Evolutionary conservation across 2,888 invertebrate species (phyloP), one percentile per base, ranked within the genome.

Genomic region (Drosophila sordidapex): DNA sequence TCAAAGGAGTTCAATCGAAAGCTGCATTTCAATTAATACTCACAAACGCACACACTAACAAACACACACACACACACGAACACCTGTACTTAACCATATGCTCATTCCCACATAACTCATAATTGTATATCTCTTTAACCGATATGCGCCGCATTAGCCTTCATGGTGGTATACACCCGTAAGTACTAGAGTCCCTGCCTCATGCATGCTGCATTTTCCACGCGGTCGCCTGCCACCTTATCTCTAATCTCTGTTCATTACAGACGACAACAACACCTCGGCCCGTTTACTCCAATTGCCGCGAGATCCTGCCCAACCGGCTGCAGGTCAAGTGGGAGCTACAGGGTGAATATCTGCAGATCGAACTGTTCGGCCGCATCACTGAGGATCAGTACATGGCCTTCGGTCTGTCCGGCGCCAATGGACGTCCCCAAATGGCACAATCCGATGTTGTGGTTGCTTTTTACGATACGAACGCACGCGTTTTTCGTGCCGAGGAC

Each of bases 141-240:
- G 77, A 83, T 80, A 86, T 87, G 71, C 88, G 83, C 79, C 88
- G 85, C 91, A 88, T 91, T 91, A 97, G 97, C 97, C 97, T 92
- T 95, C 96, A 91, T 97, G 97, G 97, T 97, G 97, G 97, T 97
- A 97, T 94, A 96, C 96, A 93, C 97, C 97, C 93, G 97, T 97
- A 94, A 97, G 97, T 96, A 95, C 91, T 90, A 85, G 85, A 38
- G 46, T 51, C 63, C 81, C 73, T 61, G 75, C 54, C 68, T 68
- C 72, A 68, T 72, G 85, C 82, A 81, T 85, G 80, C 76, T 46
- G n/a, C 38, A 29, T 3, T 25, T 51, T 6, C 5, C 1, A 7
- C 11, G 15, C 35, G 4, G 8, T 10, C 29, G 4, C 11, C 1
- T 2, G 25, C 15, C 10, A 21, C 11, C 31, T 57, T 15, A 79